Evolutionary conservation across 2,888 invertebrate genomes (phyloP), one percentile per base, ranked within the genome.

Genomic region (Ganaspis brasiliensis): DNA sequence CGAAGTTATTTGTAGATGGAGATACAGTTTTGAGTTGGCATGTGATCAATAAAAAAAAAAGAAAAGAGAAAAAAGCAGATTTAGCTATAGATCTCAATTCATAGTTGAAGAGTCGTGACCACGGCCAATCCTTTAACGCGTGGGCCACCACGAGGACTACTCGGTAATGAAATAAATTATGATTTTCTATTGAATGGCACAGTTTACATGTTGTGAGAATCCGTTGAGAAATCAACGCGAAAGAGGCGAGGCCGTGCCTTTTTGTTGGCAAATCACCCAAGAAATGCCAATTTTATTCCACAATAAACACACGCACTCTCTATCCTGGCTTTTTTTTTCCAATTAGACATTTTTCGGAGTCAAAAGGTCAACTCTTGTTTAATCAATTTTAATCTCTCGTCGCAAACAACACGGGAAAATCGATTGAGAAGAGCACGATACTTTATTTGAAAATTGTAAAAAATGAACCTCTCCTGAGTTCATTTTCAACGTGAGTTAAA

Each of bases 161-260:
- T 61, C 37, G n/a, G 67, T 73, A 40, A 74, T 74, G 57, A 79
- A 77, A 79, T 79, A 77, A 77, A 77, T 79, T 57, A 79, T 79
- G 35, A 77, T 75, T 77, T 73, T 73, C 49, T 31, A 79, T 74
- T 74, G 59, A 75, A 55, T 72, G 70, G n/a, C 21, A 16, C 59
- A 24, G 16, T 16, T 37, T 56, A 56, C 37, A 12, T 16, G 35
- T 72, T 26, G 45, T 37, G 63, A 73, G 77, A 79, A 79, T 78
- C 73, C 72, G 73, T 79, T 78, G 78, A 79, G 79, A 78, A 79
- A 79, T 73, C 19, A 16, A 10, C 19, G 6, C 14, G 59, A 55
- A 74, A 56, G 67, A 77, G 79, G 73, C 78, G 72, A 76, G 76
- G 76, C 76, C 40, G 37, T 40, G 56, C 75, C 40, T 57, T 59